Percentiles rank a stretch among this genome's conserved stretches.
These are phyloP conservation scores for Crossaster papposus DNA, from an alignment of 53 echinoderm and acorn worm genomes.

Conservation along the genomic window DNA sequence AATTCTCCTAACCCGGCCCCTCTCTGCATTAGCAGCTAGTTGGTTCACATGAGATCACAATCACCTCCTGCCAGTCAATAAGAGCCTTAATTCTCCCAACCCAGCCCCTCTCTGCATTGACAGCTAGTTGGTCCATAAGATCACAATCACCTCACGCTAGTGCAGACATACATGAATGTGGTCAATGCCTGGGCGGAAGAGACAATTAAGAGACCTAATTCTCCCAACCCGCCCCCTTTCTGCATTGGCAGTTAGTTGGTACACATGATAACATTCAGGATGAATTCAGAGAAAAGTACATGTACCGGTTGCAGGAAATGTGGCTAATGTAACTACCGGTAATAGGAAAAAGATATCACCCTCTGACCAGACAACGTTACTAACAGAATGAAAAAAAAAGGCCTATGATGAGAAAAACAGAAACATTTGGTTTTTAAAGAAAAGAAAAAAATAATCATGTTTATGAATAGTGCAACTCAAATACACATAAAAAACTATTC, in stretches of 20 bases:
- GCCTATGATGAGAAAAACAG: background rate
- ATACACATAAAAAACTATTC: background rate
- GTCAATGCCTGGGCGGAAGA: constrained; percentile 54
- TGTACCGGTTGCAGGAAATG: constrained; percentile 37
- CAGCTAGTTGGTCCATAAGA: no score
- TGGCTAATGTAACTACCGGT: background rate
- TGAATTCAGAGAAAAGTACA: constrained; percentile 35
- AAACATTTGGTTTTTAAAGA: background rate
- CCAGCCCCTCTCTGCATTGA: background rate
- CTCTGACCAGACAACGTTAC: background rate
- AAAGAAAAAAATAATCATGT: background rate
- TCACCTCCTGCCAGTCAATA: no score
- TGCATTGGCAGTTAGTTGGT: no score
- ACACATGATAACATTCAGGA: constrained; percentile 17
- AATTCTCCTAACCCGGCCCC: constrained; percentile 29
- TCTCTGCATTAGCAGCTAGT: no score
- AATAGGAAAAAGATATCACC: background rate
- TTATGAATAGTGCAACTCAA: background rate
- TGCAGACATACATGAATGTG: no score
- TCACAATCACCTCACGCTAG: no score
- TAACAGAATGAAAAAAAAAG: background rate
- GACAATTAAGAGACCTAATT: constrained; percentile 1
- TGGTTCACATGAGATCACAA: no score
- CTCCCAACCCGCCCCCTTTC: constrained; percentile 14
- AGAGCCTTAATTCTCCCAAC: constrained; percentile 28